Conservation (phyloP, 2,113 vertebrate species). For the Grus americana region DNA sequence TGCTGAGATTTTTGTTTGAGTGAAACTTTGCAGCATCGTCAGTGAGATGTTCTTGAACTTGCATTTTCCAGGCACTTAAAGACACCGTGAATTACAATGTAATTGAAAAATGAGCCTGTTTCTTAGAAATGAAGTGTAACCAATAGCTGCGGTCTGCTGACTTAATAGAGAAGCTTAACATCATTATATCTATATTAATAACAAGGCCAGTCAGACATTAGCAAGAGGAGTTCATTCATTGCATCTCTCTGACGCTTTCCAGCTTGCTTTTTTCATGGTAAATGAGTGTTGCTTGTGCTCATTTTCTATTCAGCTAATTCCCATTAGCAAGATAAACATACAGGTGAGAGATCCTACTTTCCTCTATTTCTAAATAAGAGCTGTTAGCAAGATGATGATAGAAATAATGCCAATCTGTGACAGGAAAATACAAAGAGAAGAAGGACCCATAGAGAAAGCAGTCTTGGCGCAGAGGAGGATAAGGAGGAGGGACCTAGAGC, state of each 20-base stretch:
- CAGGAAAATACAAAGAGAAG: background rate
- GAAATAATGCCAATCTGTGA: background rate
- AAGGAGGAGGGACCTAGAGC: background rate
- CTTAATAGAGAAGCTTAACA: slow-evolving; percentile 65
- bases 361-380: background rate
- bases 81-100: slow-evolving; percentile 10
- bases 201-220: slow-evolving; percentile 23
- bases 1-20: background rate
- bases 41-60: background rate
- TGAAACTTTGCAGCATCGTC: background rate
- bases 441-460: background rate
- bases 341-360: background rate
- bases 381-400: background rate
- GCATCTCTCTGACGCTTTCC: slow-evolving; percentile 38
- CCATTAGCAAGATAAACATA: slow-evolving; percentile 16
- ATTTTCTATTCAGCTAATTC: slow-evolving; percentile 57
- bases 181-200: slow-evolving; percentile 62
- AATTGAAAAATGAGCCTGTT: slow-evolving; percentile 62
- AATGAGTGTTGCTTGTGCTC: slow-evolving; percentile 43
- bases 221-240: slow-evolving; percentile 36
- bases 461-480: background rate
- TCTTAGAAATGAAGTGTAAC: slow-evolving; percentile 56
- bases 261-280: slow-evolving; percentile 42
- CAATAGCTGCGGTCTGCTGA: slow-evolving; percentile 37
- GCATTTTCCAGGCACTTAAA: slow-evolving; percentile 43